These are phyloP conservation scores for Acanthoscelides obtectus DNA, from an alignment of 2,888 invertebrate species.

Conservation along the genomic window DNA sequence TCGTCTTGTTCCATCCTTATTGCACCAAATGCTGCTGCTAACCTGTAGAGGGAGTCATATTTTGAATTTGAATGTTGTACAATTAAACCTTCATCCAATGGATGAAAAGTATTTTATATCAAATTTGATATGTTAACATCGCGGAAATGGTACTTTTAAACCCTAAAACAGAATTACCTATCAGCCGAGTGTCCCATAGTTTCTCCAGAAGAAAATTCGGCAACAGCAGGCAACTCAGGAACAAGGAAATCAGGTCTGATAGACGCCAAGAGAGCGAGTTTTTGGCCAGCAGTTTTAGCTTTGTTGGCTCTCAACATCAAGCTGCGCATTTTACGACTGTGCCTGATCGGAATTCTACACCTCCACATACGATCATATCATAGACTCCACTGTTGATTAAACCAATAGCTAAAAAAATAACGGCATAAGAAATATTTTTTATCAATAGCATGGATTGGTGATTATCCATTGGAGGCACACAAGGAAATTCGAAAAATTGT, in stretches of 20 bases:
- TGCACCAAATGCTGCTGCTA: constrained; percentile 91
- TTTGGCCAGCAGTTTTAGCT: constrained; percentile 81
- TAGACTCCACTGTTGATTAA: constrained; percentile 87
- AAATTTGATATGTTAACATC: too few species aligned
- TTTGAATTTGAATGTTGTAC: too few species aligned
- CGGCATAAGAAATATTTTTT: too few species aligned
- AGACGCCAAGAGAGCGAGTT: constrained; percentile 66
- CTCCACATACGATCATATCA: constrained; percentile 91
- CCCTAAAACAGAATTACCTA: constrained; percentile 48
- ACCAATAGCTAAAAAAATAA: constrained; percentile 72
- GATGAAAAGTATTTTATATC: too few species aligned
- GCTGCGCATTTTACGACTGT: constrained; percentile 84
- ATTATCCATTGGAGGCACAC: too few species aligned
- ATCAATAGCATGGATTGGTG: too few species aligned
- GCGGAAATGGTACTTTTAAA: too few species aligned
- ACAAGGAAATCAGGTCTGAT: constrained; percentile 70
- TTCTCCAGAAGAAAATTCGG: constrained; percentile 97
- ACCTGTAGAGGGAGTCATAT: constrained; percentile 24
- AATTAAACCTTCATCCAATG: too few species aligned
- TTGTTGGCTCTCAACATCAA: constrained; percentile 85
- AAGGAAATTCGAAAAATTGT: too few species aligned
- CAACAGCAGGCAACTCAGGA: constrained; percentile 92
- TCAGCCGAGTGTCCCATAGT: constrained; percentile 99
- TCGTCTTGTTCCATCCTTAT: constrained; percentile 90
- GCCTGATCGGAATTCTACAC: constrained; percentile 97